These are phyloP conservation scores for Genyomyrus donnyi DNA, from an alignment of 2,113 vertebrate genomes.

Conservation along the genomic window DNA sequence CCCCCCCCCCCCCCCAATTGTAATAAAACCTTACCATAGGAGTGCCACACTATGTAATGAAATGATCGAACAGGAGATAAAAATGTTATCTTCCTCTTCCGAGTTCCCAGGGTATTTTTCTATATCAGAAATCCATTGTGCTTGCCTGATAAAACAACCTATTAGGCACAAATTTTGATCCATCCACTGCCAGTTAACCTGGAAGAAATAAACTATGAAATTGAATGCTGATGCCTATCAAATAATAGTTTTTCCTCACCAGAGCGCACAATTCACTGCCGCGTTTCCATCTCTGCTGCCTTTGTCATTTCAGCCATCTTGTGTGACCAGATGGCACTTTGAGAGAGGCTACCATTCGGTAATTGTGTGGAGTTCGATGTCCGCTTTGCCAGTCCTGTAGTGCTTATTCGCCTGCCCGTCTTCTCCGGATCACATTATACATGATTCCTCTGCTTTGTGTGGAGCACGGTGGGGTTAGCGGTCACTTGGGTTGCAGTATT, in stretches of 20 bases:
- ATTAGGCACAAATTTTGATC: slow-evolving; percentile 43
- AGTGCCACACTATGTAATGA: slow-evolving; percentile 39
- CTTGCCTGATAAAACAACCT: slow-evolving; percentile 54
- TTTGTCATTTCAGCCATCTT: neutral
- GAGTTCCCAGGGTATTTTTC: slow-evolving; percentile 58
- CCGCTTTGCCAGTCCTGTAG: neutral
- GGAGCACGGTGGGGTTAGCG: neutral
- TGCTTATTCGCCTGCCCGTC: neutral
- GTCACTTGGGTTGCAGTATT: neutral
- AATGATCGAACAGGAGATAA: slow-evolving; percentile 34
- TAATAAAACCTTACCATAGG: slow-evolving; percentile 46
- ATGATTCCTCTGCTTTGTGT: neutral
- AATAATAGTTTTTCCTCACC: slow-evolving; percentile 10
- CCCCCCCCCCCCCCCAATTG: slow-evolving; percentile 40
- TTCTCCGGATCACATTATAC: neutral
- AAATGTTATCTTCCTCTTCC: slow-evolving; percentile 35
- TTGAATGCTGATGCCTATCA: slow-evolving; percentile 14
- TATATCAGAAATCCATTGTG: slow-evolving; percentile 67
- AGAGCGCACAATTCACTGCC: slow-evolving; percentile 11
- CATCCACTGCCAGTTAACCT: slow-evolving; percentile 28
- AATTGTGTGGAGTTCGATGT: neutral
- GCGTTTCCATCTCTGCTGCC: neutral
- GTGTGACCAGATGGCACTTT: neutral
- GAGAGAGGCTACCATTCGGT: neutral
- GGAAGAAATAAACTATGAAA: slow-evolving; percentile 17